Evolutionary conservation across 2,888 invertebrate genomes (phyloP).

Genomic region (Podabrus alpinus): DNA sequence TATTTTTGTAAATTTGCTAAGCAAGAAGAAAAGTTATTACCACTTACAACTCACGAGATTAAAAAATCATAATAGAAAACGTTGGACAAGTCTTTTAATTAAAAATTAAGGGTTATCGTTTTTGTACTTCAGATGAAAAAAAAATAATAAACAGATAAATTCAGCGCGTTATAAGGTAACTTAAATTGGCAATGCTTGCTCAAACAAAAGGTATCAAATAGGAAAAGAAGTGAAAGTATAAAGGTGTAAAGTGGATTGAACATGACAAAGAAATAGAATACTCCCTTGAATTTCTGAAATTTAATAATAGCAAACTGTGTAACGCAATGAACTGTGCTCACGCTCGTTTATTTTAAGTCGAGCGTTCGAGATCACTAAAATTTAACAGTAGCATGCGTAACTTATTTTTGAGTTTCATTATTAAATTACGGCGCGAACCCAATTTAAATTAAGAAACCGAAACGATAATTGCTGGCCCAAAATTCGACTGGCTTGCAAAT

Average conservation of each 20-base stretch:
- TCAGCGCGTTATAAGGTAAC: not conserved
- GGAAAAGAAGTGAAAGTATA: conserved; percentile 18
- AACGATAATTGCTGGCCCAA: not conserved
- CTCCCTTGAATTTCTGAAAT: conserved; percentile 36
- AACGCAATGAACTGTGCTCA: conserved; percentile 42
- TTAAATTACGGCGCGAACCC: not conserved
- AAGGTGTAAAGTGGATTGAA: conserved; percentile 31
- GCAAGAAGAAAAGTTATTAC: not conserved
- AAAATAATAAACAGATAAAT: not conserved
- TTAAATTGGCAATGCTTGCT: conserved; percentile 7
- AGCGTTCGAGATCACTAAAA: conserved; percentile 17
- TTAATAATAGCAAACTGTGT: conserved; percentile 41
- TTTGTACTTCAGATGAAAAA: not conserved
- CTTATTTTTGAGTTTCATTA: conserved; percentile 7
- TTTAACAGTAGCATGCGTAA: conserved; percentile 24
- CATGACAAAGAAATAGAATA: conserved; percentile 28
- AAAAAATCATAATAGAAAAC: not conserved
- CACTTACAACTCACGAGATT: not conserved
- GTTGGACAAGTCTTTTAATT: not conserved
- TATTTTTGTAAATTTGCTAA: conserved; percentile 7
- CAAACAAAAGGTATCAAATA: conserved; percentile 1
- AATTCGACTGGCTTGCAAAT: not conserved
- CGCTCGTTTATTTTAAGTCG: conserved; percentile 34
- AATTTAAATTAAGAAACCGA: not conserved
- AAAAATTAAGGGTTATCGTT: not conserved